Evolutionary conservation across 2,113 vertebrate genomes (phyloP), one percentile per base, ranked within the genome.

Genomic region (Sylvilagus bachmani): DNA sequence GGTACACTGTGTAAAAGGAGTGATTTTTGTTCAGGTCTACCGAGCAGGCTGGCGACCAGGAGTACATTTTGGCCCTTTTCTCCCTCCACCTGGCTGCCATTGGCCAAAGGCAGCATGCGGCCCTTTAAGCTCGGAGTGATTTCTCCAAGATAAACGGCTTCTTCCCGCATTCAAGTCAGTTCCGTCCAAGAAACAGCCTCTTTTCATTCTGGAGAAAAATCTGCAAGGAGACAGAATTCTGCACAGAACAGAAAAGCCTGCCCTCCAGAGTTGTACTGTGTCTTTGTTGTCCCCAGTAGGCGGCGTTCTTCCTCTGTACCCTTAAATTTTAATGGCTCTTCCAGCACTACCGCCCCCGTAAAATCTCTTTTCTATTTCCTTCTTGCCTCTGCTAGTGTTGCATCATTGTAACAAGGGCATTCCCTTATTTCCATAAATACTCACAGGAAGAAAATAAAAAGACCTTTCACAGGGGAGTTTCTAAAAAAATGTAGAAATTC

Each of bases 1-100:
- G 11, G n/a, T 8, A 25, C 19, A 55, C 3, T 10, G 22, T 5
- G 2, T 17, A 14, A 11, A 51, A 61, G 1, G 5, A 27, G 10
- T 64, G 66, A 49, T 21, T 19, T 77, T 36, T 44, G 6, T 44
- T 44, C 16, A 25, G 49, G 22, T 24, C 64, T 24, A 6, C 6
- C 44, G 22, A 78, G 22, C 10, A 58, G 25, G n/a, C 69, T 86
- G 27, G 17, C 81, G 10, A 38, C 14, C 14, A 86, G 67, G 16
- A 71, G 31, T 12, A 49, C 24, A 31, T 58, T 31, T 44, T 70
- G 8, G 44, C 13, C 25, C 14, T 80, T 49, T 77, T 44, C 27
- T 80, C 10, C 55, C 29, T 62, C 31, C 53, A 38, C 17, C 33
- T 7, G 53, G 21, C 10, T 67, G 6, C 22, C 27, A 44, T 19